Evolutionary conservation across 2,888 invertebrate genomes (phyloP).

Genomic region (Drosophila parthenogenetica): DNA sequence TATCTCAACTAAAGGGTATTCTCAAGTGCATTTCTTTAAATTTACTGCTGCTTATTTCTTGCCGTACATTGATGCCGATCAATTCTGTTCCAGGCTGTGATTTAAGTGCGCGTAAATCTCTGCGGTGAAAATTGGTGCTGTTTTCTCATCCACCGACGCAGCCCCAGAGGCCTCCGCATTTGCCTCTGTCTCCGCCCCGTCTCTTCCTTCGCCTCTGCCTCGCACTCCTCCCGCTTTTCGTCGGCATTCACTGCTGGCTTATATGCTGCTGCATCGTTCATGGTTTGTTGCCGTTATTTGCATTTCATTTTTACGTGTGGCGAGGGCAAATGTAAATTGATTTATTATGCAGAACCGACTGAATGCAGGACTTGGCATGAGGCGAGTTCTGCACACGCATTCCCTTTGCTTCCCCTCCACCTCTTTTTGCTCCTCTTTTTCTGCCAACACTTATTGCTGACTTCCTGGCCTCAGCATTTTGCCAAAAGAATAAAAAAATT

Average conservation of each 20-base stretch:
- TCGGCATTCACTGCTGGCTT: not conserved
- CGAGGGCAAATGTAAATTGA: constrained; percentile 76
- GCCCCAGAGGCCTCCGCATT: not conserved
- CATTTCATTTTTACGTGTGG: constrained; percentile 72
- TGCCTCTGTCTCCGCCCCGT: not conserved
- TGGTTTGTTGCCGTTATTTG: constrained; percentile 75
- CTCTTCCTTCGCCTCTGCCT: not conserved
- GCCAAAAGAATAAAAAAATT: constrained; percentile 25
- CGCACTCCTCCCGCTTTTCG: not conserved
- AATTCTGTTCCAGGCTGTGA: constrained; percentile 71
- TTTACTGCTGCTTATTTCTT: constrained; percentile 20
- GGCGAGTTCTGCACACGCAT: constrained; percentile 33
- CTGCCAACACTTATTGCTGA: constrained; percentile 1
- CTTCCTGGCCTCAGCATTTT: constrained; percentile 31
- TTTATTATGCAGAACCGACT: constrained; percentile 77
- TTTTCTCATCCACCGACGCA: constrained; percentile 10
- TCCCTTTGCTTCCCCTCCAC: not conserved
- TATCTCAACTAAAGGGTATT: constrained; percentile 12
- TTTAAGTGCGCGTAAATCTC: constrained; percentile 79
- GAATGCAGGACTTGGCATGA: constrained; percentile 58
- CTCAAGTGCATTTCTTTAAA: not conserved
- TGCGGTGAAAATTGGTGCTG: constrained; percentile 71
- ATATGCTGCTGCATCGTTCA: constrained; percentile 54
- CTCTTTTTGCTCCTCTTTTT: not conserved
- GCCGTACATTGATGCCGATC: constrained; percentile 69